These are phyloP conservation scores for Aptenodytes forsteri DNA, from an alignment of 2,113 vertebrate genomes.

Conservation along the genomic window DNA sequence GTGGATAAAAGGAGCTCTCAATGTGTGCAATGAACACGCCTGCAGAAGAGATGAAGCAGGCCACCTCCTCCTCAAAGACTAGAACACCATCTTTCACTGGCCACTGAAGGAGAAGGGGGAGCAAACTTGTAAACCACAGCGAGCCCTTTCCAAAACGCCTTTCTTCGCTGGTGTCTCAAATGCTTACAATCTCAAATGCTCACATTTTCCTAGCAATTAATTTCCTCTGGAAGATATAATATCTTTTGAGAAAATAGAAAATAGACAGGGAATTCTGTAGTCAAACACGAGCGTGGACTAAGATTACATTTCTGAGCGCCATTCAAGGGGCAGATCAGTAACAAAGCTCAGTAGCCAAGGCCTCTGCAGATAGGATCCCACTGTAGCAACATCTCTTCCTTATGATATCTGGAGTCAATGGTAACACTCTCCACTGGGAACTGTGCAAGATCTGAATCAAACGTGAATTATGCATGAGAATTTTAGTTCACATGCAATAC, in stretches of 20 bases:
- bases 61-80: neutral
- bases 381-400: neutral
- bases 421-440: neutral
- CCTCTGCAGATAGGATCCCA: neutral
- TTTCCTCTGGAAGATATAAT: neutral
- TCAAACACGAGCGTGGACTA: neutral
- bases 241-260: neutral
- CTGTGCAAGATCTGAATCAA: neutral
- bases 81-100: neutral
- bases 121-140: fast-evolving
- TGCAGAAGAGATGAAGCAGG: neutral
- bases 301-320: neutral
- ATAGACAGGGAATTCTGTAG: neutral
- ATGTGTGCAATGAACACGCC: neutral
- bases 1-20: neutral
- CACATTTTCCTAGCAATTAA: neutral
- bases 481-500: neutral
- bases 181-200: neutral
- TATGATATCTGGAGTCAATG: neutral
- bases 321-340: neutral
- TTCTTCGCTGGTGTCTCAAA: neutral
- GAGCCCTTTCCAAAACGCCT: neutral
- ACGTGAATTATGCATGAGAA: neutral
- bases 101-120: neutral
- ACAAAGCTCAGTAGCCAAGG: neutral